Conservation (phyloP, 2,797 vertebrate genomes). For the Channallabes apus region DNA sequence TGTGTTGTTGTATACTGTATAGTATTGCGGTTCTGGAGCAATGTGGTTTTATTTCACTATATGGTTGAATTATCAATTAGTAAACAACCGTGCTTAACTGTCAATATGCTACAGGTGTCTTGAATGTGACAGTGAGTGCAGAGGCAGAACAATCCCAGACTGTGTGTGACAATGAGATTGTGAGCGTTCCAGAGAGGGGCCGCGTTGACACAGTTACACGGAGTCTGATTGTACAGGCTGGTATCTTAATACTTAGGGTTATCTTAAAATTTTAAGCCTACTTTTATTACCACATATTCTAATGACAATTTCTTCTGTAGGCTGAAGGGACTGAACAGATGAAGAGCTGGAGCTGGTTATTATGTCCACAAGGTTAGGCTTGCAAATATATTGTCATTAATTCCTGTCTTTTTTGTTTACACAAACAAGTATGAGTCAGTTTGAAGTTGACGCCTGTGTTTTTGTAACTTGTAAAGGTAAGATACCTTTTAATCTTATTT, state of each 20-base stretch:
- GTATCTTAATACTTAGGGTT: background rate
- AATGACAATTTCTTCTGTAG: conserved; percentile 52
- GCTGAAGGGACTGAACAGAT: conserved; percentile 67
- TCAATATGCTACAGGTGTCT: conserved; percentile 62
- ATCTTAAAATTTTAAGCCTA: background rate
- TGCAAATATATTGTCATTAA: background rate
- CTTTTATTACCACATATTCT: background rate
- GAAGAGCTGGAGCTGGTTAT: conserved; percentile 64
- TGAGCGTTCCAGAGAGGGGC: conserved; percentile 69
- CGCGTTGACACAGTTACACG: conserved; percentile 69
- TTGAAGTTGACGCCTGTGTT: background rate
- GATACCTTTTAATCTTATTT: background rate
- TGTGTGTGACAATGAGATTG: conserved; percentile 69
- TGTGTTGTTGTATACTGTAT: no score
- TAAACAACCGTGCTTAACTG: background rate
- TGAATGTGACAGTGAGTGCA: conserved; percentile 76
- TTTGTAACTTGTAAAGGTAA: background rate
- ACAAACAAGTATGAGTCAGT: background rate
- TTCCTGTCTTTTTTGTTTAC: background rate
- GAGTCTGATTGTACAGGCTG: conserved; percentile 68
- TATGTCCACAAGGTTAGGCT: conserved; percentile 70
- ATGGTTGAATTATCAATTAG: no score
- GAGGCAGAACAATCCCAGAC: conserved; percentile 66
- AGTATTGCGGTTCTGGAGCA: no score
- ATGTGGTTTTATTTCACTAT: no score